Conservation (phyloP, 2,888 invertebrate genomes). For the Neoascia interrupta region DNA sequence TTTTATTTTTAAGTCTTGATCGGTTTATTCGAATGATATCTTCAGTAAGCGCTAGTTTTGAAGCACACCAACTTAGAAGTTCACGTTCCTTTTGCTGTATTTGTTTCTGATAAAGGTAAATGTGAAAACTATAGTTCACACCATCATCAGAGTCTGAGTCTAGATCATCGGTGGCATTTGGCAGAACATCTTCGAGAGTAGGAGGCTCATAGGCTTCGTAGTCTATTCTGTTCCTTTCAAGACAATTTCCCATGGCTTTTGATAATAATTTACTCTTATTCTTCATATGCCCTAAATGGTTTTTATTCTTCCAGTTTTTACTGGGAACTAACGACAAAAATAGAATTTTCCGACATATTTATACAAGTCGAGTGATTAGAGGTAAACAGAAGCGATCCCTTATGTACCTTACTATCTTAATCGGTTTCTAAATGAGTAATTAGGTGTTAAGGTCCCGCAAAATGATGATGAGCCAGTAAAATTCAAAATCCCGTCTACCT, state of each 20-base stretch:
- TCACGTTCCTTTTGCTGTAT: constrained; percentile 71
- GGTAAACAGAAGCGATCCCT: no score
- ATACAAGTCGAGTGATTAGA: no score
- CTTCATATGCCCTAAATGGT: neutral
- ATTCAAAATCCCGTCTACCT: no score
- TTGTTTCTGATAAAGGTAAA: constrained; percentile 73
- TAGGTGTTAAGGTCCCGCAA: no score
- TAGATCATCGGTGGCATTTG: neutral
- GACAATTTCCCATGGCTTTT: constrained; percentile 38
- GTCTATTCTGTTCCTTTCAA: neutral
- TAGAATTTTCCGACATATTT: constrained; percentile 4
- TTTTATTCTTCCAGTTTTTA: neutral
- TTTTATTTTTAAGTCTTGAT: constrained; percentile 13
- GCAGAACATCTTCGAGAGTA: constrained; percentile 16
- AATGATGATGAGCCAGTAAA: no score
- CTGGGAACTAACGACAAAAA: constrained; percentile 3
- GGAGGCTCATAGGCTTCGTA: constrained; percentile 10
- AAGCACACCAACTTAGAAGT: constrained; percentile 72
- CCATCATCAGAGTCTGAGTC: neutral
- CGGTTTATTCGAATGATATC: constrained; percentile 70
- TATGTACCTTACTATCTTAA: no score
- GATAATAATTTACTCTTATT: neutral
- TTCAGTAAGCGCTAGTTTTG: constrained; percentile 74
- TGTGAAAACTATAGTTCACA: constrained; percentile 67
- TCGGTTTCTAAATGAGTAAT: no score